These are phyloP conservation scores for Triops cancriformis DNA, from an alignment of 1,140 invertebrate genomes.

Conservation along the genomic window DNA sequence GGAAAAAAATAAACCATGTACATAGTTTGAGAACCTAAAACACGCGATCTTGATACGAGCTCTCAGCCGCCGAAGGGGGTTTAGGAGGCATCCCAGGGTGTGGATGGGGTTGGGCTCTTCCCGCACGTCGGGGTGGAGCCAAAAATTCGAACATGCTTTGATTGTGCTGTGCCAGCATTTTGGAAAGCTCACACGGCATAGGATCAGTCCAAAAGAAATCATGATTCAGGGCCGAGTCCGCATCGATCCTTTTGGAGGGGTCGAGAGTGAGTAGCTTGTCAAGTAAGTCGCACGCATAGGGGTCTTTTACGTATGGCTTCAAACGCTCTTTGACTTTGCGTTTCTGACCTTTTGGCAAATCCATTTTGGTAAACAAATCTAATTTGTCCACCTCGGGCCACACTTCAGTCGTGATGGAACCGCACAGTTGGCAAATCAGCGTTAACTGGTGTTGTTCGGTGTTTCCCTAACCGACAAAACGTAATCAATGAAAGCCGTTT, in stretches of 20 bases:
- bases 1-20: no score
- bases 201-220: slow-evolving; percentile 98
- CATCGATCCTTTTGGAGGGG: slow-evolving; percentile 80
- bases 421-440: slow-evolving; percentile 91
- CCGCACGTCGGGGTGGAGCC: slow-evolving; percentile 63
- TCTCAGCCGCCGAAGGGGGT: slow-evolving; percentile 43
- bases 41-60: slow-evolving; percentile 65
- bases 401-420: slow-evolving; percentile 83
- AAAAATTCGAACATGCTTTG: slow-evolving; percentile 96
- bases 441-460: slow-evolving; percentile 94
- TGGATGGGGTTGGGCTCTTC: slow-evolving; percentile 58
- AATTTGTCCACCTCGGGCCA: slow-evolving; percentile 93
- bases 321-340: slow-evolving; percentile 68
- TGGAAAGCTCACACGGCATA: slow-evolving; percentile 81
- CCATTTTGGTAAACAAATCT: slow-evolving; percentile 84
- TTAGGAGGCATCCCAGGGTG: slow-evolving; percentile 49
- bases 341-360: slow-evolving; percentile 83
- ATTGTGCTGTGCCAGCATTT: slow-evolving; percentile 86
- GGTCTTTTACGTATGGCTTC: slow-evolving; percentile 86
- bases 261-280: slow-evolving; percentile 88
- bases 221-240: slow-evolving; percentile 89
- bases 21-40: slow-evolving; percentile 45
- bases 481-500: neutral
- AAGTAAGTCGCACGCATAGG: slow-evolving; percentile 82
- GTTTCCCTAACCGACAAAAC: slow-evolving; percentile 59